Conservation (phyloP, 2,113 vertebrate species). For the Leucosticte australis region DNA sequence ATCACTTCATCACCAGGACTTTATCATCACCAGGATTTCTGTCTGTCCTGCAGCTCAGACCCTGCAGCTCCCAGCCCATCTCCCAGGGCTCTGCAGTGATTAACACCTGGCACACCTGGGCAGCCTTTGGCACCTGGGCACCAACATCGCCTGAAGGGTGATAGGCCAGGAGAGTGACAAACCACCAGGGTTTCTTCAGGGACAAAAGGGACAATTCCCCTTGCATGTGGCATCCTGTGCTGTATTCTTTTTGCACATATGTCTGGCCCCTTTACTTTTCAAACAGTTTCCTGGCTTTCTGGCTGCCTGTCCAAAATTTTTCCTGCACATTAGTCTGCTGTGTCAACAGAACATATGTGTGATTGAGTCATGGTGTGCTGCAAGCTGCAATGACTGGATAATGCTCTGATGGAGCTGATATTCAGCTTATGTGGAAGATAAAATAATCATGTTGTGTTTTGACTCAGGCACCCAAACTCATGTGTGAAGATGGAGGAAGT, state of each 20-base stretch:
- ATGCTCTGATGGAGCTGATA: neutral
- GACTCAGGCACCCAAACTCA: neutral
- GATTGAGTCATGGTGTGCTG: neutral
- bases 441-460: neutral
- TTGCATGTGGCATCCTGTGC: neutral
- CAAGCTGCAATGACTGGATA: neutral
- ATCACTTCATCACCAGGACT: neutral
- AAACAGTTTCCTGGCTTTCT: neutral
- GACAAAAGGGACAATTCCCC: neutral
- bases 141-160: too few species aligned
- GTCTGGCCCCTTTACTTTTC: neutral
- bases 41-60: neutral
- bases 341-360: neutral
- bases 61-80: neutral
- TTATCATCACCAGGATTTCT: neutral
- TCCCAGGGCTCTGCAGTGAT: neutral
- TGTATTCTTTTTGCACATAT: neutral
- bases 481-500: neutral
- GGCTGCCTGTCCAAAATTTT: neutral
- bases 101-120: rapidly evolving
- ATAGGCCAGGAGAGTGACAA: neutral
- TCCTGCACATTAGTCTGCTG: neutral
- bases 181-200: neutral
- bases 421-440: neutral
- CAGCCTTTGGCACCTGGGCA: neutral